Evolutionary conservation across 2,888 invertebrate species (phyloP), one percentile per base, ranked within the genome.

Genomic region (Crioceris asparagi): DNA sequence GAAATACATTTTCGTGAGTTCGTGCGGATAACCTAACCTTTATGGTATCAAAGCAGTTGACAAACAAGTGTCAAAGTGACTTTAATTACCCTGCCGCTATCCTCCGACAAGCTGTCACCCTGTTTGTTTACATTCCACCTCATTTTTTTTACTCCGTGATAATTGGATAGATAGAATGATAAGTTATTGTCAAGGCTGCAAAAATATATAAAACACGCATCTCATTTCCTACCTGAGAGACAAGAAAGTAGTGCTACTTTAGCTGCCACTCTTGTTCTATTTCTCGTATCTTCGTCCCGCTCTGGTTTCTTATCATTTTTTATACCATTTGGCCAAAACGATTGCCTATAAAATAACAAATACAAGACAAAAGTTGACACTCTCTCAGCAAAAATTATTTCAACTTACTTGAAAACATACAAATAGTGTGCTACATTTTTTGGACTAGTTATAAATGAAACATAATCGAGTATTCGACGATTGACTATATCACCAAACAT

Each of bases 371-470:
- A 21, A 7, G 21, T 6, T 21, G 10, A 21, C 6, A 21, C 6
- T 21, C 21, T 10, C 21, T 10, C 10, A 21, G 21, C 21, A 21
- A 7, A 11, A 14, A 7, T 17, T 14, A 31, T 15, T 12, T 14
- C 7, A 29, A 44, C 77, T 72, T 60, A 88, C 88, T 84, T 86
- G 58, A 92, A 83, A 17, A 79, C 71, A 59, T 79, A 79, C 41
- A 93, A 70, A 64, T 91, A 91, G 54, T 83, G 83, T 1, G 90
- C 86, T 29, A 93, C 83, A 57, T 87, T 87, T 45, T 83, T 79
- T 1, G 91, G 87, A 45, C 88, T 86, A 0, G 92, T 92, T 51
- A 90, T 67, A 44, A 79, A 77, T 16, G 86, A 82, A 2, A 93
- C 90, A 53, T 86, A 80, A 53, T 92, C 91, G 35, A 91, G 71